Conservation (phyloP, 2,888 invertebrate genomes). For the Latheticus oryzae region DNA sequence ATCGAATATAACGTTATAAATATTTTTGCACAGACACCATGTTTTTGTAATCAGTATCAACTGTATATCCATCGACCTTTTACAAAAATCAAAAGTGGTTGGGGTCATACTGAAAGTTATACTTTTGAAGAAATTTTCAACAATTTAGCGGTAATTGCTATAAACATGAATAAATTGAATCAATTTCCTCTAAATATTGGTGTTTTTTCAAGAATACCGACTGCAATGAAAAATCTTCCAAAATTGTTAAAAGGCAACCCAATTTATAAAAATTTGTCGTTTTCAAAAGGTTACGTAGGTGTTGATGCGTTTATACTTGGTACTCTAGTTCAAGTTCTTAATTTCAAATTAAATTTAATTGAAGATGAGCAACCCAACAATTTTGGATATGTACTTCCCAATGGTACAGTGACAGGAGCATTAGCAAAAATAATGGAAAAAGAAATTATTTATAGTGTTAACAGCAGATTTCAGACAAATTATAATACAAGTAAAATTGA, state of each 20-base stretch:
- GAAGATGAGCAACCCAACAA: not conserved
- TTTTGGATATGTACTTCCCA: constrained; percentile 3
- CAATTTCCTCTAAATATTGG: constrained; percentile 55
- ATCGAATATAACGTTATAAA: constrained; percentile 3
- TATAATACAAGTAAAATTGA: constrained; percentile 60
- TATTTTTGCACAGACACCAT: not conserved
- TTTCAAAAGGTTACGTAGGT: constrained; percentile 10
- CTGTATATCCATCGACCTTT: constrained; percentile 38
- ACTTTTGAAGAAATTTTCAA: not conserved
- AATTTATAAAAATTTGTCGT: constrained; percentile 4
- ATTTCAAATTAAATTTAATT: not conserved
- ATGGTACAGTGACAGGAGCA: constrained; percentile 50
- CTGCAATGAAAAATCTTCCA: not conserved
- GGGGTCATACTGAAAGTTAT: constrained; percentile 42
- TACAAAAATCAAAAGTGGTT: constrained; percentile 4
- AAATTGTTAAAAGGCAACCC: constrained; percentile 10
- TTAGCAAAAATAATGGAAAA: constrained; percentile 61
- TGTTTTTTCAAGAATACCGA: constrained; percentile 4
- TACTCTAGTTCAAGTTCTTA: constrained; percentile 4
- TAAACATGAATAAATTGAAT: constrained; percentile 44
- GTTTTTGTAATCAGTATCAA: constrained; percentile 1
- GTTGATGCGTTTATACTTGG: constrained; percentile 2
- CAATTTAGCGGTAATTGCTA: not conserved
- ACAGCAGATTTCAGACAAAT: constrained; percentile 63
- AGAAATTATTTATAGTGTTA: constrained; percentile 61